Conservation (phyloP, 2,888 invertebrate genomes). For the Ennomos erosarius region DNA sequence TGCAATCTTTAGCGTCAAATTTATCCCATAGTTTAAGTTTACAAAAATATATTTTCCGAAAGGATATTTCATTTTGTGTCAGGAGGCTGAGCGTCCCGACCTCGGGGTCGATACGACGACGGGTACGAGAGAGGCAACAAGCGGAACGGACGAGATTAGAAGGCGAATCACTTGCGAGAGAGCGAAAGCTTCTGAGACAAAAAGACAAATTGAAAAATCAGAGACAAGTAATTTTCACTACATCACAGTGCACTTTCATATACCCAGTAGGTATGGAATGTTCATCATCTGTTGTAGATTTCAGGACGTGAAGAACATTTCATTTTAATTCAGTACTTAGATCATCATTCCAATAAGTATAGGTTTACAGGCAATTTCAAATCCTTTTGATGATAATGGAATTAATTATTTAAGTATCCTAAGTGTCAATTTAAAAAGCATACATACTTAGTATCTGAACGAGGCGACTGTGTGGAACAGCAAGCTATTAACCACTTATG, state of each 20-base stretch:
- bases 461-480: not conserved
- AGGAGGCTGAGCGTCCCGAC: constrained; percentile 73
- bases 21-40: too few species aligned
- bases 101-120: constrained; percentile 71
- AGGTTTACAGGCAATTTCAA: too few species aligned
- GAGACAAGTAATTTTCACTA: constrained; percentile 55
- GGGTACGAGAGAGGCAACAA: constrained; percentile 62
- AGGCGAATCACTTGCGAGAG: constrained; percentile 68
- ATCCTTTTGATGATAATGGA: too few species aligned
- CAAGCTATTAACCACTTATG: not conserved
- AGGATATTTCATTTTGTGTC: constrained; percentile 1
- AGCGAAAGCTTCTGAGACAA: constrained; percentile 57
- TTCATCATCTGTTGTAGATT: too few species aligned
- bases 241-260: too few species aligned
- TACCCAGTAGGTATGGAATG: too few species aligned
- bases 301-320: too few species aligned
- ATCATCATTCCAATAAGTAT: too few species aligned
- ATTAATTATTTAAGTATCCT: not conserved
- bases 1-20: too few species aligned
- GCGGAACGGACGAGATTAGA: constrained; percentile 70
- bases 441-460: too few species aligned
- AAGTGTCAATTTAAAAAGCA: not conserved
- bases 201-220: constrained; percentile 66
- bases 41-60: too few species aligned
- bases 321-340: too few species aligned